These are phyloP conservation scores for Corynorhinus townsendii DNA, from an alignment of 2,113 vertebrate species.

Conservation along the genomic window DNA sequence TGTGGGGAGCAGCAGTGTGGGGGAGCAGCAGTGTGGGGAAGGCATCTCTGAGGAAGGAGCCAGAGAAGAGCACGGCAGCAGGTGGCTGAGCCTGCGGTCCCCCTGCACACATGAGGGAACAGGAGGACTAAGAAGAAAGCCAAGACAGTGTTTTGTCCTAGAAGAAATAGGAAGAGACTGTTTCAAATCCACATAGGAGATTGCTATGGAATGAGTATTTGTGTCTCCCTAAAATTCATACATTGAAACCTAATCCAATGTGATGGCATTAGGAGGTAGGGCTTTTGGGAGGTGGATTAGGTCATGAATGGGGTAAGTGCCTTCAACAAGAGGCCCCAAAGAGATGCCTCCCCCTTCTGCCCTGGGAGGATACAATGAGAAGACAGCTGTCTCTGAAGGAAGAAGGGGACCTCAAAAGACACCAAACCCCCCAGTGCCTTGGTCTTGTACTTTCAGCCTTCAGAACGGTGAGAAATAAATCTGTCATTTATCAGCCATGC, in stretches of 20 bases:
- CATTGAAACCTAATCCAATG: background rate
- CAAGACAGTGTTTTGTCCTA: too few relatives aligned
- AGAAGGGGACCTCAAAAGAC: background rate
- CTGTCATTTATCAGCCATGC: background rate
- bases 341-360: background rate
- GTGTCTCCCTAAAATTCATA: background rate
- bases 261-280: background rate
- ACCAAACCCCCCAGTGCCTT: background rate
- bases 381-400: background rate
- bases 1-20: too few relatives aligned
- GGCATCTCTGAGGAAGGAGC: background rate
- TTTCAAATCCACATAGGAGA: background rate
- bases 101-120: background rate
- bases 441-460: background rate
- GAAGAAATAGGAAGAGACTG: background rate
- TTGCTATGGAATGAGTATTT: background rate
- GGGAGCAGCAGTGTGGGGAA: too few relatives aligned
- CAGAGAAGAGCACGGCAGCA: background rate
- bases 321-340: background rate
- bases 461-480: background rate
- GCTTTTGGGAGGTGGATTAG: background rate
- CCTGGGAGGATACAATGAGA: background rate
- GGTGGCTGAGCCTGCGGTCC: background rate
- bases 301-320: background rate
- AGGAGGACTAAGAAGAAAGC: background rate